phyloP scores from a whole-genome alignment of 2,113 vertebrate species.

The Madoqua kirkii region DNA sequence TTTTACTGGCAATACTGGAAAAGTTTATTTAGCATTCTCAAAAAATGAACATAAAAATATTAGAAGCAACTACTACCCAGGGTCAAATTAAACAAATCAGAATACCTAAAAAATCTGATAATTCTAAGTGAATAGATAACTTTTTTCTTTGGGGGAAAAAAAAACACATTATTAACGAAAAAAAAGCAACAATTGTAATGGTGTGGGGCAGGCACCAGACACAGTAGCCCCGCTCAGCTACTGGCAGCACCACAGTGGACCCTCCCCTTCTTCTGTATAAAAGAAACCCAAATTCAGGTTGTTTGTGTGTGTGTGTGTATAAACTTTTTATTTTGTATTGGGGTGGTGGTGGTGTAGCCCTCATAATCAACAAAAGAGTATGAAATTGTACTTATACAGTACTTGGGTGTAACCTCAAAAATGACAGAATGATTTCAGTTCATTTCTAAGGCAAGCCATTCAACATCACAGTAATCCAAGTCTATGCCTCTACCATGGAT shows the following conservation, averaged over 20 bases:
- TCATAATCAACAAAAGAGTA: neutral
- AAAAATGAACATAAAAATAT: constrained; percentile 24
- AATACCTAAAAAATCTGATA: neutral
- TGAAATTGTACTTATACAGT: neutral
- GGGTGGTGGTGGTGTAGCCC: neutral
- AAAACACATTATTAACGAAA: neutral
- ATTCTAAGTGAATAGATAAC: neutral
- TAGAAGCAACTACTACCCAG: neutral
- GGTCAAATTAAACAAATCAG: neutral
- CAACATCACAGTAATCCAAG: neutral
- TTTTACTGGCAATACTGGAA: neutral
- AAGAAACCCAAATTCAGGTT: neutral
- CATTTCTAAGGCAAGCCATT: neutral
- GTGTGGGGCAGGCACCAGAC: fast-evolving
- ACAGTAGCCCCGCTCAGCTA: neutral
- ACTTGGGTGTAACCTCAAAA: neutral
- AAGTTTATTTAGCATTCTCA: constrained; percentile 17
- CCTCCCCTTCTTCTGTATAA: neutral
- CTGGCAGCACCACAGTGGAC: neutral
- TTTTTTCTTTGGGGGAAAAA: constrained; percentile 19
- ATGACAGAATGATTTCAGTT: neutral
- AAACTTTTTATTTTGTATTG: neutral
- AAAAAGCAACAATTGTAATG: neutral
- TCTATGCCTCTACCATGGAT: neutral
- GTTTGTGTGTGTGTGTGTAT: neutral